phyloP scores from a whole-genome alignment of 2,113 vertebrate species.

The Mirza zaza region DNA sequence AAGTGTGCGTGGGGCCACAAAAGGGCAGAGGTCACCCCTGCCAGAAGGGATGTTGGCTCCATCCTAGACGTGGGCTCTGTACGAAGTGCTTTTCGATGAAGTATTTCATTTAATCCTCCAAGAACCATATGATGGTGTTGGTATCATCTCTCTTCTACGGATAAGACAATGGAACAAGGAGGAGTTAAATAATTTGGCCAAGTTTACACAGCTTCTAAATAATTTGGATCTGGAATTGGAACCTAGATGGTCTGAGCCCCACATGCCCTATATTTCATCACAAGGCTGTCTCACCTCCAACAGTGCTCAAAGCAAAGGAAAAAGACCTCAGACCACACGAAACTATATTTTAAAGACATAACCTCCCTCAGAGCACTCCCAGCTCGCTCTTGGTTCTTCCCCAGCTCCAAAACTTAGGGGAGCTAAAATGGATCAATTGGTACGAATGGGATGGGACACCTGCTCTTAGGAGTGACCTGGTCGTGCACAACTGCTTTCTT shows the following conservation, averaged over 20 bases:
- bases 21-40: background rate
- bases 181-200: background rate
- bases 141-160: background rate
- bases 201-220: background rate
- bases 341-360: background rate
- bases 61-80: background rate
- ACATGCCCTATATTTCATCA: background rate
- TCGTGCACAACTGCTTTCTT: background rate
- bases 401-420: background rate
- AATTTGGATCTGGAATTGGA: background rate
- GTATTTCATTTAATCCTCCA: background rate
- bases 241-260: background rate
- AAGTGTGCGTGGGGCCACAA: fast-evolving
- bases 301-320: background rate
- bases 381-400: background rate
- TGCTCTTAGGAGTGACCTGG: background rate
- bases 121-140: background rate
- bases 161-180: background rate
- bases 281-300: background rate
- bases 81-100: background rate
- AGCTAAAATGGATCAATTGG: background rate
- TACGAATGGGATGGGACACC: background rate
- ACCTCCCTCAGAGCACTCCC: background rate
- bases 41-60: background rate
- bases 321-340: background rate